Evolutionary conservation across 2,797 vertebrate genomes (phyloP), one percentile per base, ranked within the genome.

Genomic region (Rachycentron canadum): DNA sequence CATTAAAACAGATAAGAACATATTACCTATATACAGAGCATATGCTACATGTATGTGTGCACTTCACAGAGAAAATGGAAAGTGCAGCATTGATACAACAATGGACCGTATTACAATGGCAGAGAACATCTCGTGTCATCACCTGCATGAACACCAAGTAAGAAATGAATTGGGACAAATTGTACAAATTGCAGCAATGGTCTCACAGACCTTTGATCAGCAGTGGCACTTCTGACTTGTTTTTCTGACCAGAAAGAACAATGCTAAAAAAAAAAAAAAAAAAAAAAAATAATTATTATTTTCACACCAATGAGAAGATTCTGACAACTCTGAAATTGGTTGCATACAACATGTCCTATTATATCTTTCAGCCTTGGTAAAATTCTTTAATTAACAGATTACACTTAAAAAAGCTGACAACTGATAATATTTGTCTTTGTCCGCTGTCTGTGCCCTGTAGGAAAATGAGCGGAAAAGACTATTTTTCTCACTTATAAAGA

Each of bases 401-500:
- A 62, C 26, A 25, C 4, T 2, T 25, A n/a, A 49, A 57, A 52
- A 61, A n/a, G 43, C 5, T 36, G 57, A 32, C 7, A 40, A 17
- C 16, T 45, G 41, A 69, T 60, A 16, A 2, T 16, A 65, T 3
- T 50, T 56, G 34, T 61, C 36, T 60, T 50, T 8, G 1, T 21
- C 26, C 9, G 28, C 7, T 25, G 19, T 77, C 52, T 65, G 60
- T 58, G 34, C 19, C 34, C 3, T 52, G 26, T 1, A 47, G 5
- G 23, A 67, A 52, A 40, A 55, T 41, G n/a, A 56, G 19, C 40
- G 59, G 30, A 58, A 40, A 11, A 34, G 7, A 26, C 12, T 1
- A 28, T 58, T 70, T 62, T 36, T 74, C 21, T 66, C 23, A 43
- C 0, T 79, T 57, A 49, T 23, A 19, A 49, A 49, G 30, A n/a